Evolutionary conservation across 2,888 invertebrate species (phyloP).

Genomic region (Hypercompe scribonia): DNA sequence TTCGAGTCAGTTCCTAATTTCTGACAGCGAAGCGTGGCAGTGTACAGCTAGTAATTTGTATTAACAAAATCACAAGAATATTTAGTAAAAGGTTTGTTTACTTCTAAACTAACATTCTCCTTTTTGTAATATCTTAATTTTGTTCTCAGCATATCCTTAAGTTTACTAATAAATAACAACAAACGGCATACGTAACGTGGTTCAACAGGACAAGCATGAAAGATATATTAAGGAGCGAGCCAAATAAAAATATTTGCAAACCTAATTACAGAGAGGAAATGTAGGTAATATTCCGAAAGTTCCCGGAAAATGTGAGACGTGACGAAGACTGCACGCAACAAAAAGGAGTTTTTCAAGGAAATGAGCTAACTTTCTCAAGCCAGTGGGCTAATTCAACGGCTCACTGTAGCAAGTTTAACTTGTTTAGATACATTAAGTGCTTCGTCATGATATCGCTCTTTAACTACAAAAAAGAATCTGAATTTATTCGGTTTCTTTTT

Average conservation of each 20-base stretch:
- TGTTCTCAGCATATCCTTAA: slow-evolving; percentile 28
- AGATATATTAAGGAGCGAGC: slow-evolving; percentile 67
- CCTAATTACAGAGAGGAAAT: slow-evolving; percentile 73
- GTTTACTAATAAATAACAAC: slow-evolving; percentile 49
- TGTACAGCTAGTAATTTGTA: not conserved
- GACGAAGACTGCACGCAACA: slow-evolving; percentile 67
- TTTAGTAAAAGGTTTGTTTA: not conserved
- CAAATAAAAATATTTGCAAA: slow-evolving; percentile 77
- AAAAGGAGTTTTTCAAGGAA: slow-evolving; percentile 78
- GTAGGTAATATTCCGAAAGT: slow-evolving; percentile 69
- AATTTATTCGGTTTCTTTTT: not conserved
- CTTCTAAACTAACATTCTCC: not conserved
- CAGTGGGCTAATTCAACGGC: slow-evolving; percentile 61
- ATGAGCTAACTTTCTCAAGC: slow-evolving; percentile 76
- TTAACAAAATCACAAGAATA: not conserved
- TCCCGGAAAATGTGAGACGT: slow-evolving; percentile 69
- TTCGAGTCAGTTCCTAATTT: too few relatives aligned
- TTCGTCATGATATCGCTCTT: slow-evolving; percentile 36
- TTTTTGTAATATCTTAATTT: slow-evolving; percentile 41
- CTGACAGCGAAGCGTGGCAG: too few relatives aligned
- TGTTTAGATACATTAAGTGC: slow-evolving; percentile 46
- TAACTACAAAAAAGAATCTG: not conserved
- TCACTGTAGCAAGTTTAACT: slow-evolving; percentile 48
- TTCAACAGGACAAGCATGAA: slow-evolving; percentile 70
- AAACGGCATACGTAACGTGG: slow-evolving; percentile 54